These are phyloP conservation scores for Pseudanteris insignis DNA, from an alignment of 2,888 invertebrate species.

Conservation along the genomic window DNA sequence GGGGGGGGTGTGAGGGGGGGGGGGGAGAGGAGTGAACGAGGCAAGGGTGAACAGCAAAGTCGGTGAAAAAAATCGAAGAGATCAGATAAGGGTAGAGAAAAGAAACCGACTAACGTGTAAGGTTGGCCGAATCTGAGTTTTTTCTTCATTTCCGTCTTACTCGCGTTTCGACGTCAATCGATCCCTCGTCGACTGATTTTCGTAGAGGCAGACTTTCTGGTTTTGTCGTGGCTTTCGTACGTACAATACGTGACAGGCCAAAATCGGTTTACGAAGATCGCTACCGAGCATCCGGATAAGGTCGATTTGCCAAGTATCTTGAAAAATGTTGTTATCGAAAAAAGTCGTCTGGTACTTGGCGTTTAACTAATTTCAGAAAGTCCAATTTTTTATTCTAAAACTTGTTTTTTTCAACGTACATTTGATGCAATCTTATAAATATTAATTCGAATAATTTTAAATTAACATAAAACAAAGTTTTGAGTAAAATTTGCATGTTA, in stretches of 20 bases:
- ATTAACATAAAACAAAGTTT: no score
- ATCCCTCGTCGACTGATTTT: slow-evolving; percentile 35
- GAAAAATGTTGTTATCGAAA: no score
- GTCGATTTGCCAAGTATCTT: slow-evolving; percentile 7
- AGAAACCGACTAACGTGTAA: slow-evolving; percentile 23
- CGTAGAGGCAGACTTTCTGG: slow-evolving; percentile 21
- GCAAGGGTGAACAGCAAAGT: background rate
- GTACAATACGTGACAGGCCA: slow-evolving; percentile 18
- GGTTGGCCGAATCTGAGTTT: slow-evolving; percentile 31
- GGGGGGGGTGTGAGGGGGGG: no score
- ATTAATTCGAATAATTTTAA: no score
- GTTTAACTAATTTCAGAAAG: no score
- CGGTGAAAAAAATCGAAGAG: slow-evolving; percentile 10
- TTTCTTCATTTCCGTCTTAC: slow-evolving; percentile 26
- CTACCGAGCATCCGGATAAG: slow-evolving; percentile 9
- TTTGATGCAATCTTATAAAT: no score
- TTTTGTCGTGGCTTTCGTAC: slow-evolving; percentile 25
- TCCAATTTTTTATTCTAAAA: no score
- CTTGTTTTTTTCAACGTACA: no score
- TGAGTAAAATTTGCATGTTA: no score
- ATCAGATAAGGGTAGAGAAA: slow-evolving; percentile 21
- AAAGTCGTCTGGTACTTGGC: no score
- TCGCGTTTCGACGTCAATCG: slow-evolving; percentile 19
- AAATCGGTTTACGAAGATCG: slow-evolving; percentile 18
- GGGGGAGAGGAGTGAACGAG: no score